Evolutionary conservation across 1,140 invertebrate species (phyloP), one percentile per base, ranked within the genome.

Genomic region (Macrotrachela quadricornifera): DNA sequence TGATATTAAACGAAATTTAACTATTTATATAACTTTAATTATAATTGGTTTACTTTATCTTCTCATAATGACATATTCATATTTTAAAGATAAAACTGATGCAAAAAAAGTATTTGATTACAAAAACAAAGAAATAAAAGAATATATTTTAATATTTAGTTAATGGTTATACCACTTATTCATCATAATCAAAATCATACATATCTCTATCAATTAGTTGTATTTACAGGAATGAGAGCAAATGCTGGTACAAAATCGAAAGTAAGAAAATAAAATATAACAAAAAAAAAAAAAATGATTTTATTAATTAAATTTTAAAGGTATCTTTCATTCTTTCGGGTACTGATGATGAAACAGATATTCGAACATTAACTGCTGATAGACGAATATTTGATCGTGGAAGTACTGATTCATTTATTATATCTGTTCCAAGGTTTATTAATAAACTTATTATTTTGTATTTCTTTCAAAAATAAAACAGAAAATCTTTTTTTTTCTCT

Each of bases 191-290:
- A 65, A 1, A 55, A 60, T 21, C 71, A 75, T 57, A 70, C 70
- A 54, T 76, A 76, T 56, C 63, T 74, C 15, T 76, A 76, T 61
- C 71, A 75, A 57, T 64, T 76, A 43, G 60, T 71, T 8, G 69
- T 76, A 1, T 64, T 64, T n/a, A 76, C 75, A 8, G 75, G 75
- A 16, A 66, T 70, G 58, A 59, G 67, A 39, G 64, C 60, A 50
- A 65, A 68, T 54, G 70, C 73, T 30, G 69, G 65, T 13, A 74
- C 73, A 1, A 64, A 74, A 50, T 76, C 74, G 8, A 71, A 70
- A 61, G 56, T 75, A 30, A 30, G 8, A 30, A 30, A 30, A 30
- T 4, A 4, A 8, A 30, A 8, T 4, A 15, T 18, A 11, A 11
- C 10, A 46, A 59, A 54, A 30, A 30, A 30, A 30, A 30, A 30